Evolutionary conservation across 2,888 invertebrate genomes (phyloP), one percentile per base, ranked within the genome.

Genomic region (Drosophila acutilabella): DNA sequence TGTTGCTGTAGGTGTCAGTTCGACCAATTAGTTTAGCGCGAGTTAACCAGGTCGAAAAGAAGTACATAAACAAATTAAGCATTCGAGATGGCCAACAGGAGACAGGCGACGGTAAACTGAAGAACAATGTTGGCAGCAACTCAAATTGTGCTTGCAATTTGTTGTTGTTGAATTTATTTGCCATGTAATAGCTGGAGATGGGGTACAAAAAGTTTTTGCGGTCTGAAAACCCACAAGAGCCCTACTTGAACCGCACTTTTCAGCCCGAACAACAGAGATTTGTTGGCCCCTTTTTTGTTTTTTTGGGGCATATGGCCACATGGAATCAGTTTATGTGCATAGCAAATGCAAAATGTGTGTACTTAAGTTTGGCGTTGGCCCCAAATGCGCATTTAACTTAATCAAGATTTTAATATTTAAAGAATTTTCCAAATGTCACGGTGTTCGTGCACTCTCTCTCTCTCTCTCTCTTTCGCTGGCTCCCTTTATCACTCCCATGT

Each of bases 371-470:
- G 57, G 72, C 67, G 47, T 45, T 60, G 69, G 76, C 74, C 86
- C 87, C 83, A 76, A 88, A 86, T 88, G 88, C 84, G 74, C 84
- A 90, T 90, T 90, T 89, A 89, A 83, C 91, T 90, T 90, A 91
- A 90, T 91, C 90, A 90, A 90, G 90, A 90, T 90, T 90, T 91
- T 88, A 90, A 90, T 90, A 90, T 89, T 90, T 90, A 89, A 90
- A 88, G 79, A 83, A 83, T 78, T 82, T 86, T 45, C 68, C 68
- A 72, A 72, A 78, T 65, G 71, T 64, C 71, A 68, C 48, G 68
- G 51, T 62, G 2, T 11, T 13, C 13, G 3, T 13, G 13, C 33
- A 20, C 20, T 20, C 33, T 4, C 11, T 0, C 11, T 36, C 13
- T 36, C 36, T 11, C 13, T 36, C 36, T 36, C 36, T 7, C 7